phyloP scores from a whole-genome alignment of 2,888 invertebrate species.

The Zygaena filipendulae region DNA sequence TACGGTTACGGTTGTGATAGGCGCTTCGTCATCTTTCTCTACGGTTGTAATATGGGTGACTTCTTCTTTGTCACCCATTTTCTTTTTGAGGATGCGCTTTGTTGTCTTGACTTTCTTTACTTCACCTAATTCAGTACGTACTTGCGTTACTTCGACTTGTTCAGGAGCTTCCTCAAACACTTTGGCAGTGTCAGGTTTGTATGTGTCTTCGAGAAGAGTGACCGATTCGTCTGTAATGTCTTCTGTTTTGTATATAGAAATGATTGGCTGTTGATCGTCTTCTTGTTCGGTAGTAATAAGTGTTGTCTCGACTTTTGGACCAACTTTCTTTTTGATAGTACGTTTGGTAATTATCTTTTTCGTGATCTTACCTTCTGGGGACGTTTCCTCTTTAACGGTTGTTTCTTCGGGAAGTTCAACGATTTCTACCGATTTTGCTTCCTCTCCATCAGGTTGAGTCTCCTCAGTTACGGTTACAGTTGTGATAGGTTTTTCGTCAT shows the following conservation, averaged over 20 bases:
- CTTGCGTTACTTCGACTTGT: constrained; percentile 3
- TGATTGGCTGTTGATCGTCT: constrained; percentile 22
- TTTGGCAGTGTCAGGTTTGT: constrained; percentile 10
- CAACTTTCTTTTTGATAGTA: constrained; percentile 28
- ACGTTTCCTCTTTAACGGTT: constrained; percentile 11
- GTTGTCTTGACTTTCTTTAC: constrained; percentile 9
- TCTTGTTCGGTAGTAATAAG: constrained; percentile 33
- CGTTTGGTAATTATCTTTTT: constrained; percentile 26
- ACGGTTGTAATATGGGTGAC: constrained; percentile 6
- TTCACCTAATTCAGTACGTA: constrained; percentile 2
- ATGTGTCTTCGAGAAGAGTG: constrained; percentile 15
- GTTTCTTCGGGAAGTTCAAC: constrained; percentile 31
- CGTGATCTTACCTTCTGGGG: constrained; percentile 19
- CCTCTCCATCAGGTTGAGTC: constrained; percentile 17
- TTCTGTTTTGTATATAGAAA: constrained; percentile 16
- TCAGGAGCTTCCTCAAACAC: constrained; percentile 23
- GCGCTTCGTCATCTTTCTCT: background rate
- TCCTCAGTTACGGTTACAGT: no score
- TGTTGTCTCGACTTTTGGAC: constrained; percentile 31
- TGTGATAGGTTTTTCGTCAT: no score
- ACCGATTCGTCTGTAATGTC: constrained; percentile 14
- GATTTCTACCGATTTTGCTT: constrained; percentile 29
- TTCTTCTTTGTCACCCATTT: constrained; percentile 25
- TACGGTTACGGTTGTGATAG: background rate
- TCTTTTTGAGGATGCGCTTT: constrained; percentile 8